Evolutionary conservation across 2,113 vertebrate genomes (phyloP).

Genomic region (Apus apus): DNA sequence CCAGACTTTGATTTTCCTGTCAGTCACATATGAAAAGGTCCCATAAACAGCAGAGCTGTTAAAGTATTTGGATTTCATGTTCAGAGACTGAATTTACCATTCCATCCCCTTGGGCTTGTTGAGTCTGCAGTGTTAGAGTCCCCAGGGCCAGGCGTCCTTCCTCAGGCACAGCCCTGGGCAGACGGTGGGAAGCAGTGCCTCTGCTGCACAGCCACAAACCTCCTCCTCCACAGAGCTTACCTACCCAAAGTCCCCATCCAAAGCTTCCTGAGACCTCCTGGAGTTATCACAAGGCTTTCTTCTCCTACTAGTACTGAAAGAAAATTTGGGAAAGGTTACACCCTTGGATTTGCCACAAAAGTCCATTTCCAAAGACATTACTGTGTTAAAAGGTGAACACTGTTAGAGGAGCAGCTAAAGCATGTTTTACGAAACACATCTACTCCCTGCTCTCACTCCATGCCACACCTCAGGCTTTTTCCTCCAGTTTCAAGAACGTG

Average conservation of each 20-base stretch:
- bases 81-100: neutral
- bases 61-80: neutral
- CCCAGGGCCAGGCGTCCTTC: neutral
- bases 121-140: neutral
- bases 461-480: neutral
- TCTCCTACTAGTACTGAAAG: neutral
- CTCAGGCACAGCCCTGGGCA: neutral
- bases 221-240: neutral
- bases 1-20: neutral
- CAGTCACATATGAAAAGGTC: neutral
- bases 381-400: neutral
- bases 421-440: neutral
- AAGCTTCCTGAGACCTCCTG: neutral
- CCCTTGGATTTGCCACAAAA: neutral
- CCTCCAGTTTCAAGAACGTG: neutral
- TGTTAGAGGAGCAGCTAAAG: neutral
- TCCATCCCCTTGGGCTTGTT: neutral
- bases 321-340: neutral
- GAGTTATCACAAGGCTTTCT: neutral
- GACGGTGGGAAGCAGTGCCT: neutral
- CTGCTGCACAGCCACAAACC: accelerated
- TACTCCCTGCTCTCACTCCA: neutral
- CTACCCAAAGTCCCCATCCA: neutral
- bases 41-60: neutral
- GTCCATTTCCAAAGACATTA: neutral